These are phyloP conservation scores for Drosophila rhopaloa DNA, from an alignment of 1,140 invertebrate genomes.

Conservation along the genomic window DNA sequence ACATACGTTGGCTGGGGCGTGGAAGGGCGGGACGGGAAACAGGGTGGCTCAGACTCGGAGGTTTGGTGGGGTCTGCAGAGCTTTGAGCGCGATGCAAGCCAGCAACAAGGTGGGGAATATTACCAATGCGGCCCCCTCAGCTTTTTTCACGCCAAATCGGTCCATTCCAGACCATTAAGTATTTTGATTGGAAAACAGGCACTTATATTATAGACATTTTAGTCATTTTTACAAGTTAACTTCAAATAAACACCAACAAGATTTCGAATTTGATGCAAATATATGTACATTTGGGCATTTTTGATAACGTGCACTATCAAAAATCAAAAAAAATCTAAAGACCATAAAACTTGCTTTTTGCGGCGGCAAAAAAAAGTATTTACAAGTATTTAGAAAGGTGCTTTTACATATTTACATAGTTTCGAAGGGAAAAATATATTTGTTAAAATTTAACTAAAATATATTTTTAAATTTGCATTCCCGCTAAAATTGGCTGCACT, in stretches of 20 bases:
- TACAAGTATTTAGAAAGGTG: too few relatives aligned
- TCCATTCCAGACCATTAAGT: conserved; percentile 10
- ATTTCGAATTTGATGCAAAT: too few relatives aligned
- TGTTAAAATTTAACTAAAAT: too few relatives aligned
- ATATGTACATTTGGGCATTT: too few relatives aligned
- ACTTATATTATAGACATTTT: neutral
- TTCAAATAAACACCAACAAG: too few relatives aligned
- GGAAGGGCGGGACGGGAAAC: neutral
- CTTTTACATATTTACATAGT: too few relatives aligned
- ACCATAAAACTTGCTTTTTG: too few relatives aligned
- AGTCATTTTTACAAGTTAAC: neutral
- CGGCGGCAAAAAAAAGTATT: neutral
- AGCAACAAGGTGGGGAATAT: conserved; percentile 20
- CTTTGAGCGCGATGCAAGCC: conserved; percentile 49
- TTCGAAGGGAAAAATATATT: too few relatives aligned
- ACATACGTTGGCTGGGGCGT: conserved; percentile 47
- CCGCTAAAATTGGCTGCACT: conserved; percentile 21
- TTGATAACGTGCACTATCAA: too few relatives aligned
- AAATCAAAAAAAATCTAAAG: too few relatives aligned
- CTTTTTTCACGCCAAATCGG: conserved; percentile 28
- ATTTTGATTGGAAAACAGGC: conserved; percentile 24
- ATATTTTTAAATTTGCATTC: neutral
- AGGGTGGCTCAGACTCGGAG: conserved; percentile 10
- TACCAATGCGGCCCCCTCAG: conserved; percentile 11
- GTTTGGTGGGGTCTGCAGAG: conserved; percentile 9